These are phyloP conservation scores for Drosophila diplacantha DNA, from an alignment of 2,888 invertebrate genomes.

Conservation along the genomic window DNA sequence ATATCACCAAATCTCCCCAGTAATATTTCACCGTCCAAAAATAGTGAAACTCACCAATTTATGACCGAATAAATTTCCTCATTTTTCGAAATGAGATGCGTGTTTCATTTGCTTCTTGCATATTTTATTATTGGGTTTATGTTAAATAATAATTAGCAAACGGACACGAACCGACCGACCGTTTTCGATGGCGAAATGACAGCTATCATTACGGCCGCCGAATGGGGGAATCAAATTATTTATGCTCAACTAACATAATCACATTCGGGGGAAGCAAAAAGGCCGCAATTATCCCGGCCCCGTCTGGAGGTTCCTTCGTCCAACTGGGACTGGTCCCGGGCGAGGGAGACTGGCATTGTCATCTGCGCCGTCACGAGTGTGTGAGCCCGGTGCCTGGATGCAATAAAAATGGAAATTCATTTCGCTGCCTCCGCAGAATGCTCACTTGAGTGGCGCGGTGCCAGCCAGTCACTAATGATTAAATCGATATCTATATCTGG, in stretches of 20 bases:
- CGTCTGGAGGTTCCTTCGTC: constrained; percentile 29
- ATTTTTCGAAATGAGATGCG: background rate
- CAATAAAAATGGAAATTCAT: constrained; percentile 70
- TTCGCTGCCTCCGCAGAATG: constrained; percentile 33
- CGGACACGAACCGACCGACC: constrained; percentile 2
- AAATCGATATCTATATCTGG: constrained; percentile 63
- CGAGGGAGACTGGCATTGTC: constrained; percentile 32
- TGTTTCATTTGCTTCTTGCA: constrained; percentile 5
- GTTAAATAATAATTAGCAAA: constrained; percentile 36
- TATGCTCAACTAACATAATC: constrained; percentile 49
- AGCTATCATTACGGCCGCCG: constrained; percentile 18
- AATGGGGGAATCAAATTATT: constrained; percentile 41
- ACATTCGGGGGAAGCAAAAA: constrained; percentile 19
- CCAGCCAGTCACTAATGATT: constrained; percentile 61
- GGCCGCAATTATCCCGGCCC: constrained; percentile 28
- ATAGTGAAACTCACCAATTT: background rate
- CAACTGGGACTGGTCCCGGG: constrained; percentile 10
- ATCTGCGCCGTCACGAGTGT: constrained; percentile 30
- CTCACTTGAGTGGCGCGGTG: constrained; percentile 34
- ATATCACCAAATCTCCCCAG: background rate
- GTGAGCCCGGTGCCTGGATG: constrained; percentile 30
- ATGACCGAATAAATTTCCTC: constrained; percentile 8
- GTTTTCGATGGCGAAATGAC: constrained; percentile 9
- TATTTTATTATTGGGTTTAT: constrained; percentile 11
- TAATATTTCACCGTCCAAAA: background rate